Percentiles rank a stretch among this genome's conserved stretches.
Evolutionary conservation across 2,113 vertebrate genomes (phyloP).

Genomic region (Oophaga pumilio): DNA sequence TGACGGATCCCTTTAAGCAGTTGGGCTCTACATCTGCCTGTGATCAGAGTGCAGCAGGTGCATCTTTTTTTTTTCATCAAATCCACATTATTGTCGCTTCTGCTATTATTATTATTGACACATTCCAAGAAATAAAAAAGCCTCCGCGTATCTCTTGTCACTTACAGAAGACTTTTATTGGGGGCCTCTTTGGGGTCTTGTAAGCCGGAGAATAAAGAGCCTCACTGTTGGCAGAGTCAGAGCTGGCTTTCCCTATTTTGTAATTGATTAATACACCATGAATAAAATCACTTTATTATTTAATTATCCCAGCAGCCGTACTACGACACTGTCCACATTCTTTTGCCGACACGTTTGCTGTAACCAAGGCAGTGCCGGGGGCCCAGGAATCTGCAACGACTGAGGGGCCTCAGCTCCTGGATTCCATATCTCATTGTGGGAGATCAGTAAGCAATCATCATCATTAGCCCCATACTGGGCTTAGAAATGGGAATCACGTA

Average conservation of each 20-base stretch:
- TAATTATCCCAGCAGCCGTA: constrained; percentile 42
- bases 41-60: neutral
- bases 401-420: constrained; percentile 26
- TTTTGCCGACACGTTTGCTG: constrained; percentile 14
- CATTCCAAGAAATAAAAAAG: neutral
- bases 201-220: constrained; percentile 20
- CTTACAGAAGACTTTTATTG: constrained; percentile 28
- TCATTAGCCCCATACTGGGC: constrained; percentile 41
- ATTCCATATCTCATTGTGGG: constrained; percentile 4
- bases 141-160: neutral
- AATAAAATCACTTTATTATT: constrained; percentile 50
- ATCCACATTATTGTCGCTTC: neutral
- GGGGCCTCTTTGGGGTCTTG: constrained; percentile 24
- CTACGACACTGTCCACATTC: constrained; percentile 18
- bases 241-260: constrained; percentile 29
- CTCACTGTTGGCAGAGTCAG: constrained; percentile 31
- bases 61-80: neutral
- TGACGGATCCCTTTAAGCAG: too few species aligned
- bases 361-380: constrained; percentile 26
- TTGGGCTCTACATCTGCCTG: neutral
- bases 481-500: constrained; percentile 29
- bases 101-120: constrained; percentile 20
- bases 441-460: constrained; percentile 41
- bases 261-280: constrained; percentile 51
- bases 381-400: constrained; percentile 29